Evolutionary conservation across 2,113 vertebrate genomes (phyloP).

Genomic region (Cricetomys ansorgei): DNA sequence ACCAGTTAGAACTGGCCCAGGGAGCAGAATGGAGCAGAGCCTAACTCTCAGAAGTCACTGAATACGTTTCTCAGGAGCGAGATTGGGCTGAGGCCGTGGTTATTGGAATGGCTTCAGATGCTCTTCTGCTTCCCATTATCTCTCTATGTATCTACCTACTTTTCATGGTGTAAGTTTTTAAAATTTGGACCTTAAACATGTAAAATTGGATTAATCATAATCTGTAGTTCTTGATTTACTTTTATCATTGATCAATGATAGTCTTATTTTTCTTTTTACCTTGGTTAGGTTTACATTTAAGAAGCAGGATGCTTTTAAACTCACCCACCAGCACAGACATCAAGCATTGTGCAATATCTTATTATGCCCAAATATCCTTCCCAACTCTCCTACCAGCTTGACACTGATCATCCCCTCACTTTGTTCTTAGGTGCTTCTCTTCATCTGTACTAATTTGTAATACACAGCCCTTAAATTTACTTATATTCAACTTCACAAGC

Average conservation of each 20-base stretch:
- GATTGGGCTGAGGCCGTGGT: not conserved
- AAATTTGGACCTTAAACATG: not conserved
- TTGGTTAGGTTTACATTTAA: constrained; percentile 14
- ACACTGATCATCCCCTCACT: not conserved
- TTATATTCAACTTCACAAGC: constrained; percentile 50
- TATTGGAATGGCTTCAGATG: not conserved
- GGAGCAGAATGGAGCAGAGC: not conserved
- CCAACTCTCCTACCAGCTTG: not conserved
- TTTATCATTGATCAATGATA: not conserved
- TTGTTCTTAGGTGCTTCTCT: not conserved
- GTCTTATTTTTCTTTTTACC: not conserved
- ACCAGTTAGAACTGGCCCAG: not conserved
- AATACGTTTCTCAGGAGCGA: not conserved
- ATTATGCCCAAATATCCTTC: not conserved
- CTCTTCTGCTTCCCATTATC: not conserved
- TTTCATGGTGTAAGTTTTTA: not conserved
- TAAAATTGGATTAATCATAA: constrained; percentile 5
- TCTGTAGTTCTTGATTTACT: not conserved
- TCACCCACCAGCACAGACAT: not conserved
- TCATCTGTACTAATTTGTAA: not conserved
- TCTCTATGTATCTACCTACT: not conserved
- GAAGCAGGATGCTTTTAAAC: not conserved
- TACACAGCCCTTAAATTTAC: not conserved
- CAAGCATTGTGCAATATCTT: not conserved
- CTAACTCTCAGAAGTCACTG: too few relatives aligned